Percentiles rank a stretch among this genome's conserved stretches.
phyloP scores from a whole-genome alignment of 1,140 invertebrate genomes.

The Drosophila parabipectinata region DNA sequence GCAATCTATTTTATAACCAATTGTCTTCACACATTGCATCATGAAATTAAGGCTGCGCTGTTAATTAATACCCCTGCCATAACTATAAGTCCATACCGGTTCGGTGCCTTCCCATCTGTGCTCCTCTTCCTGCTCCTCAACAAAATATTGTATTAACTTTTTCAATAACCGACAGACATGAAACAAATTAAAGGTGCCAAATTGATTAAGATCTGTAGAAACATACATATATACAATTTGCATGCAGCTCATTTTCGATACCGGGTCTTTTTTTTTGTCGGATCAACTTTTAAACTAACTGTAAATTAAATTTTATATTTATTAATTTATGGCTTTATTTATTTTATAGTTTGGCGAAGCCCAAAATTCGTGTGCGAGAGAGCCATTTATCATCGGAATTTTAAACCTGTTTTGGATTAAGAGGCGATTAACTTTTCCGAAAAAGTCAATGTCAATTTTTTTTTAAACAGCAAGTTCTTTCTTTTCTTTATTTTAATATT shows the following conservation, averaged over 20 bases:
- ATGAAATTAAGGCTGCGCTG: constrained; percentile 48
- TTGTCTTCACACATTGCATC: constrained; percentile 38
- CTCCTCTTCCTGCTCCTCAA: constrained; percentile 21
- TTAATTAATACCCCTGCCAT: constrained; percentile 42
- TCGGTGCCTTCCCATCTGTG: not conserved
- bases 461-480: not conserved
- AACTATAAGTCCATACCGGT: constrained; percentile 32
- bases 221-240: constrained; percentile 50
- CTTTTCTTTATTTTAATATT: not conserved
- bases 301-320: constrained; percentile 35
- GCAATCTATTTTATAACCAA: constrained; percentile 2
- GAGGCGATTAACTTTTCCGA: constrained; percentile 11
- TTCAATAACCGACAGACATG: constrained; percentile 8
- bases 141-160: not conserved
- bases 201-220: constrained; percentile 55
- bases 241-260: constrained; percentile 20
- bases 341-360: constrained; percentile 15
- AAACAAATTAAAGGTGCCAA: constrained; percentile 64
- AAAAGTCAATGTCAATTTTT: constrained; percentile 58
- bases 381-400: constrained; percentile 25
- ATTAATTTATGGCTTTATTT: constrained; percentile 37
- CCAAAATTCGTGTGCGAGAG: not conserved
- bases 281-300: constrained; percentile 22
- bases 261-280: constrained; percentile 11
- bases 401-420: constrained; percentile 39